These are phyloP conservation scores for Penelope pileata DNA, from an alignment of 2,113 vertebrate species.

Conservation along the genomic window DNA sequence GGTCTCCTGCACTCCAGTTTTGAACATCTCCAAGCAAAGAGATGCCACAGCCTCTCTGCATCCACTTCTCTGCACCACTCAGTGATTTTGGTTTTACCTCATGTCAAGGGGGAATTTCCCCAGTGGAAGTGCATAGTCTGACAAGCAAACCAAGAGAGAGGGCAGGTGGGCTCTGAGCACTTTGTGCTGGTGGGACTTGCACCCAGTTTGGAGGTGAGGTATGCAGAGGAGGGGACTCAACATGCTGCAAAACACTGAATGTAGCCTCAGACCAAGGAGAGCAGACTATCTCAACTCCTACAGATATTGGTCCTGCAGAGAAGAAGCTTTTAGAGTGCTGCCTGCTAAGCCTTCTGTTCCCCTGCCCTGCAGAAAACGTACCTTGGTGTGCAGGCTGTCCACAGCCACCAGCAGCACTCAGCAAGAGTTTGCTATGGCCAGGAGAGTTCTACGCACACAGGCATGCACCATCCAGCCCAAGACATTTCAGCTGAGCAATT, in stretches of 20 bases:
- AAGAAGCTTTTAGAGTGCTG: background rate
- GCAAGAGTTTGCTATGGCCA: accelerated
- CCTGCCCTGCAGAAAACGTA: background rate
- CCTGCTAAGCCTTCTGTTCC: background rate
- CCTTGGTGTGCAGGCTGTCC: background rate
- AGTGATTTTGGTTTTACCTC: background rate
- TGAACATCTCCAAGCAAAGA: background rate
- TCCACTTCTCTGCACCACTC: background rate
- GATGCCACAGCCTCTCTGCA: background rate
- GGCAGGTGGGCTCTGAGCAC: background rate
- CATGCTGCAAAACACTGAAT: background rate
- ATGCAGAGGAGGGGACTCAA: background rate
- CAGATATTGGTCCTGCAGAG: background rate
- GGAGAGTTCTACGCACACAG: background rate
- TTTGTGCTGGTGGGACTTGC: too few species aligned
- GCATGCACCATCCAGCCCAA: background rate
- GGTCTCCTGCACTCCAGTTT: background rate
- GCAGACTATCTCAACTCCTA: background rate
- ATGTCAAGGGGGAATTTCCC: background rate
- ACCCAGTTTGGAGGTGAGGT: background rate
- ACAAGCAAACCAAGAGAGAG: background rate
- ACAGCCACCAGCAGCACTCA: accelerated
- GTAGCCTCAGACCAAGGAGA: background rate
- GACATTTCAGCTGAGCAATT: background rate
- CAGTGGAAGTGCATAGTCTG: background rate